These are phyloP conservation scores for Uloborus diversus DNA, from an alignment of 1,140 invertebrate genomes.

Conservation along the genomic window DNA sequence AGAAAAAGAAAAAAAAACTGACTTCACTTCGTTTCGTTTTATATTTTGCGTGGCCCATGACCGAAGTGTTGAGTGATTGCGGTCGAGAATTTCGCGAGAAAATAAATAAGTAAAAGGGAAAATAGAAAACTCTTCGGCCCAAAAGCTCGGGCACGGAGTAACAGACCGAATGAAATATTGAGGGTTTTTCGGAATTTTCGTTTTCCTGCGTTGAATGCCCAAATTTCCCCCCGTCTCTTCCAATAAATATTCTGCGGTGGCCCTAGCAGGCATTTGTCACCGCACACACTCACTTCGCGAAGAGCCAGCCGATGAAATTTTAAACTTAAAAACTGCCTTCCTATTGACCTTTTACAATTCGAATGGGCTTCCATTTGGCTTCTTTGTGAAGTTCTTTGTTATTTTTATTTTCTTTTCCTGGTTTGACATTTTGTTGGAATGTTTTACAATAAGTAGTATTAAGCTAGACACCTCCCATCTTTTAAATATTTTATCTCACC, in stretches of 20 bases:
- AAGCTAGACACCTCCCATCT: too few species aligned
- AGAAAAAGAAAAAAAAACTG: neutral
- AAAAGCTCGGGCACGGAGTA: constrained; percentile 16
- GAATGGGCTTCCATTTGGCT: too few species aligned
- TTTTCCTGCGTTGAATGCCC: constrained; percentile 49
- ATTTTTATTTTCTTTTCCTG: too few species aligned
- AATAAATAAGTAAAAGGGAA: too few species aligned
- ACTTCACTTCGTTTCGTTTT: constrained; percentile 31
- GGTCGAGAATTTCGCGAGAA: constrained; percentile 1
- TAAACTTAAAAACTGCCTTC: constrained; percentile 39
- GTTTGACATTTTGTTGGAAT: too few species aligned
- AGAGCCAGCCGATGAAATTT: constrained; percentile 36
- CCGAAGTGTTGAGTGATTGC: constrained; percentile 45
- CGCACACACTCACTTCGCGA: too few species aligned
- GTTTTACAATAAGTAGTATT: too few species aligned
- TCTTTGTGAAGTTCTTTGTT: too few species aligned
- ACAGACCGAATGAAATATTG: constrained; percentile 56
- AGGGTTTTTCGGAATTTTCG: constrained; percentile 52
- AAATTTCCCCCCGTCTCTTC: constrained; percentile 33
- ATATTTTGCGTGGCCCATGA: neutral
- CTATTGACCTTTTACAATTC: constrained; percentile 31
- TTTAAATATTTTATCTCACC: too few species aligned
- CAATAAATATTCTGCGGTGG: constrained; percentile 48
- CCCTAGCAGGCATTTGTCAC: constrained; percentile 48
- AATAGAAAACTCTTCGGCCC: too few species aligned